A percentile compares a stretch with the other conserved stretches of the same genome.
Conservation (phyloP, 2,113 vertebrate species). For the Glaucomys volans region DNA sequence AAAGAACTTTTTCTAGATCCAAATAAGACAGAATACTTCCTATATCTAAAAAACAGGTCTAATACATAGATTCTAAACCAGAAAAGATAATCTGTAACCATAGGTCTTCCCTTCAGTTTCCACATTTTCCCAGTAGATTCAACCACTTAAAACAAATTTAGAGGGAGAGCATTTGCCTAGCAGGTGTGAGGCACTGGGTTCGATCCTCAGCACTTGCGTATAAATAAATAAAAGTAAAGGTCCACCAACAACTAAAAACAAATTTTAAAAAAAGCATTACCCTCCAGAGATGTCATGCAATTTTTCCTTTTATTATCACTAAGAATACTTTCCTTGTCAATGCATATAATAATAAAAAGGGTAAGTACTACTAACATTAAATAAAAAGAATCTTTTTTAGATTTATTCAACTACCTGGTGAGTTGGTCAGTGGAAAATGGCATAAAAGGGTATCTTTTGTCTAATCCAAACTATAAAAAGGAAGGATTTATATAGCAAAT, state of each 20-base stretch:
- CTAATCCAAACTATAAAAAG: conserved; percentile 33
- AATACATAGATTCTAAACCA: not conserved
- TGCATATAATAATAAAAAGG: not conserved
- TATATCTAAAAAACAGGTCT: not conserved
- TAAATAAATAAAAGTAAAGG: too few species aligned
- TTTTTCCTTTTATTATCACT: not conserved
- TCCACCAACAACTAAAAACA: too few species aligned
- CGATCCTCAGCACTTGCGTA: too few species aligned
- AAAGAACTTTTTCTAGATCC: not conserved
- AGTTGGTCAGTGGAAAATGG: not conserved
- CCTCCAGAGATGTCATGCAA: not conserved
- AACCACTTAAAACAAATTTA: not conserved
- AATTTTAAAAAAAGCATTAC: too few species aligned
- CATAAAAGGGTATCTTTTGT: not conserved
- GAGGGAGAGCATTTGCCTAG: too few species aligned
- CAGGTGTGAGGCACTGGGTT: too few species aligned
- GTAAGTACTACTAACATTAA: not conserved
- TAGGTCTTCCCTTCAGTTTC: not conserved
- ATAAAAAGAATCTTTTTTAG: not conserved
- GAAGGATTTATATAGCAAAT: conserved; percentile 9
- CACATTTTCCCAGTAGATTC: not conserved
- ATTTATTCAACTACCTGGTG: not conserved
- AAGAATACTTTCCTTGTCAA: not conserved
- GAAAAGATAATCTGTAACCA: not conserved
- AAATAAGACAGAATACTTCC: not conserved